Conservation (phyloP, 2,113 vertebrate genomes). For the Damaliscus lunatus region DNA sequence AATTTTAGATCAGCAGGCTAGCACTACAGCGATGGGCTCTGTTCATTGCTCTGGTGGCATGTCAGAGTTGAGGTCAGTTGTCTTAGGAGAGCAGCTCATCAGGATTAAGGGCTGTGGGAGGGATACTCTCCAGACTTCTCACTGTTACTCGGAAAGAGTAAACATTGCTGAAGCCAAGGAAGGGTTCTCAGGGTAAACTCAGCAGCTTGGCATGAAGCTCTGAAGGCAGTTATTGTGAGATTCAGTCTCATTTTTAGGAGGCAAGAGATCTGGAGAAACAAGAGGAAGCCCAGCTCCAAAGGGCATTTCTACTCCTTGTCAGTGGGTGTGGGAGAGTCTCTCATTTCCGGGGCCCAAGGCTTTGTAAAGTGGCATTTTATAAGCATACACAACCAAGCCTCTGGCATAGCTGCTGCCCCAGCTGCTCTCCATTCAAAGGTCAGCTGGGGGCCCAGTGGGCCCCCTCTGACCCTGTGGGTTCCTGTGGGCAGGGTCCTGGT, state of each 20-base stretch:
- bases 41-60: not conserved
- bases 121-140: not conserved
- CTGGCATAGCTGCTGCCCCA: not conserved
- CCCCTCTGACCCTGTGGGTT: no score
- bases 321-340: no score
- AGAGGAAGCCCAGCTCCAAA: accelerated
- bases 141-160: not conserved
- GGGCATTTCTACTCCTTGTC: not conserved
- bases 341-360: not conserved
- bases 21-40: not conserved
- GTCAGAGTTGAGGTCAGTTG: not conserved
- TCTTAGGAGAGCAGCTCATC: not conserved
- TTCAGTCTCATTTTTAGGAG: not conserved
- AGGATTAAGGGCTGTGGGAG: not conserved
- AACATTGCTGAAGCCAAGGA: not conserved
- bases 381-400: no score
- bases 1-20: not conserved
- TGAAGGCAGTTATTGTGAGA: not conserved
- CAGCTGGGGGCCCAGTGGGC: not conserved
- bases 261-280: not conserved
- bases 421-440: not conserved
- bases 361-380: not conserved
- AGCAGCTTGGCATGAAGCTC: not conserved
- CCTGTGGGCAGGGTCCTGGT: accelerated
- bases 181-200: not conserved